Evolutionary conservation across 2,888 invertebrate genomes (phyloP), one percentile per base, ranked within the genome.

Genomic region (Drosophila buzzatii): DNA sequence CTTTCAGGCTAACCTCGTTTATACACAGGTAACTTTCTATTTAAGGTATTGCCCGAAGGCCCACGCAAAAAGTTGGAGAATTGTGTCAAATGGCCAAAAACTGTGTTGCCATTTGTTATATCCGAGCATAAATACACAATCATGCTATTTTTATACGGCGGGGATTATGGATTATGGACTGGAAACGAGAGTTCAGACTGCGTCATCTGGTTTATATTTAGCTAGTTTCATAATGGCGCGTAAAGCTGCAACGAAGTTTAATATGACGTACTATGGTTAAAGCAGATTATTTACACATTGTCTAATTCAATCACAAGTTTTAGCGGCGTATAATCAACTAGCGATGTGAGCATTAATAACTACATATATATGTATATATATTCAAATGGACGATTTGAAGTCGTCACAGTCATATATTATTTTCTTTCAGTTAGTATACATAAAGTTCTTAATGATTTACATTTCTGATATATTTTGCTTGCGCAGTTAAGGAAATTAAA

Each of bases 81-180:
- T 81, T 57, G 63, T 70, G 55, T 56, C 69, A 77, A 77, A 66
- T 76, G 60, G 35, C 37, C 61, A 61, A 83, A 63, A 73, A 65
- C 49, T 27, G 63, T 27, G 27, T 41, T 20, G 61, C 27, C 41
- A 31, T 68, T 51, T 57, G 33, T 58, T 16, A 41, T 16, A 31
- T 66, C 49, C 20, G 14, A 4, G 20, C 8, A 44, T 33, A 39
- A 35, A 57, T 20, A 16, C n/a, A 49, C 31, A 51, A 27, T 45
- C 20, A 39, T 47, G 37, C 35, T 66, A 69, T 81, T 76, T 77
- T 69, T 69, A 45, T 47, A 51, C 47, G 37, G 60, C 31, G 51
- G 23, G 23, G 3, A 23, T 51, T 57, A 10, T 14, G 41, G 61
- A 76, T 69, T 62, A 66, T 65, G 44, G 39, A 20, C 35, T 63